These are phyloP conservation scores for Phortica okadai DNA, from an alignment of 2,888 invertebrate genomes.

Conservation along the genomic window DNA sequence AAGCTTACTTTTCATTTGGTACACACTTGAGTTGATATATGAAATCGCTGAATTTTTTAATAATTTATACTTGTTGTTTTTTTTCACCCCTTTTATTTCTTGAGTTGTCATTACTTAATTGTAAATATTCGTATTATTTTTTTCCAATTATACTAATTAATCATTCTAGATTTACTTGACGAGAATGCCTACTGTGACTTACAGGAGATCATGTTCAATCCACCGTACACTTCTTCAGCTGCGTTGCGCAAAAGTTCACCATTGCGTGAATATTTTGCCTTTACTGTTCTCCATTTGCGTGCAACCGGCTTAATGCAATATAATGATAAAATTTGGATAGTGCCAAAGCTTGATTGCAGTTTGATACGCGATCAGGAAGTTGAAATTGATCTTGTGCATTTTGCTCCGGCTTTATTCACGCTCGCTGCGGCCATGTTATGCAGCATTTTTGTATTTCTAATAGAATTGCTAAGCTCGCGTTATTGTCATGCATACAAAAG, in stretches of 20 bases:
- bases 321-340: conserved; percentile 64
- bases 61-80: too few species aligned
- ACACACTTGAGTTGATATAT: too few species aligned
- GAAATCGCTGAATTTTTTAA: too few species aligned
- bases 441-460: conserved; percentile 54
- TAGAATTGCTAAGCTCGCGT: conserved; percentile 52
- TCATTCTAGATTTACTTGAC: conserved; percentile 51
- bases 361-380: conserved; percentile 58
- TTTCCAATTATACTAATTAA: background rate
- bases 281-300: conserved; percentile 59
- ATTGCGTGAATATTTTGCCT: conserved; percentile 64
- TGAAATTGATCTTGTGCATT: conserved; percentile 72
- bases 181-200: conserved; percentile 69
- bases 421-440: conserved; percentile 61
- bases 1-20: background rate
- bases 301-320: conserved; percentile 63
- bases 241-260: conserved; percentile 61
- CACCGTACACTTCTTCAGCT: conserved; percentile 50
- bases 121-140: too few species aligned
- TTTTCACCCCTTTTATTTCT: too few species aligned
- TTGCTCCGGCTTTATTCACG: conserved; percentile 68
- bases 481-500: conserved; percentile 3
- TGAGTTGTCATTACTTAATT: too few species aligned
- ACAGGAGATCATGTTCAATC: conserved; percentile 67
- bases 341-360: conserved; percentile 65